Conservation (phyloP, 2,888 invertebrate species). For the Ophion costatus region DNA sequence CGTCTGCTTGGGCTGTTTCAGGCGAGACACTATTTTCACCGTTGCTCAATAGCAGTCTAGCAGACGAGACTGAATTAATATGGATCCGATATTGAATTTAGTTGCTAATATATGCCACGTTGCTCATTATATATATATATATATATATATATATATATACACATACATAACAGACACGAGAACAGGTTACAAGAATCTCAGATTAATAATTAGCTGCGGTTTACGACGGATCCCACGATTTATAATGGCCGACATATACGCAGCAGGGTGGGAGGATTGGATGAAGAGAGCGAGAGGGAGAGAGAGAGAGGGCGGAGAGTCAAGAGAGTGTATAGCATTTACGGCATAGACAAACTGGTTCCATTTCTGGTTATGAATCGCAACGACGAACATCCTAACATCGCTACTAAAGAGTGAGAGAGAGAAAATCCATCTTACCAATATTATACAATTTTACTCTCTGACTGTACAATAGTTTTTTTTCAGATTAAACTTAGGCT, state of each 20-base stretch:
- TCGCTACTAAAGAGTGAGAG: conserved; percentile 44
- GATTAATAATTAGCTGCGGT: conserved; percentile 70
- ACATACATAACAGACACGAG: conserved; percentile 15
- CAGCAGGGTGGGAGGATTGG: conserved; percentile 48
- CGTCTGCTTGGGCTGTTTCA: not conserved
- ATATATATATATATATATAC: conserved; percentile 1
- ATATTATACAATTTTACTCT: too few species aligned
- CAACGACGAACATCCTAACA: conserved; percentile 46
- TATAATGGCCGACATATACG: conserved; percentile 62
- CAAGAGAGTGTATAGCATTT: conserved; percentile 51
- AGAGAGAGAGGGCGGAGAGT: conserved; percentile 16
- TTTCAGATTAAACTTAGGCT: too few species aligned
- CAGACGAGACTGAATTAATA: conserved; percentile 55
- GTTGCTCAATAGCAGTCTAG: conserved; percentile 26
- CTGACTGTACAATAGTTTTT: too few species aligned
- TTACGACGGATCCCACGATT: conserved; percentile 70
- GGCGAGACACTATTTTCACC: not conserved
- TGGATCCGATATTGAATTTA: conserved; percentile 44
- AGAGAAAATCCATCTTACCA: not conserved
- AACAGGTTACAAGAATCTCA: conserved; percentile 68
- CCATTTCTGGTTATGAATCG: conserved; percentile 65
- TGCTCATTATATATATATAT: conserved; percentile 8
- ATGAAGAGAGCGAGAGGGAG: conserved; percentile 18
- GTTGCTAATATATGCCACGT: conserved; percentile 24
- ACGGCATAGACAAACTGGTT: conserved; percentile 69